Conservation (phyloP, 2,797 vertebrate species). For the Pampus argenteus region DNA sequence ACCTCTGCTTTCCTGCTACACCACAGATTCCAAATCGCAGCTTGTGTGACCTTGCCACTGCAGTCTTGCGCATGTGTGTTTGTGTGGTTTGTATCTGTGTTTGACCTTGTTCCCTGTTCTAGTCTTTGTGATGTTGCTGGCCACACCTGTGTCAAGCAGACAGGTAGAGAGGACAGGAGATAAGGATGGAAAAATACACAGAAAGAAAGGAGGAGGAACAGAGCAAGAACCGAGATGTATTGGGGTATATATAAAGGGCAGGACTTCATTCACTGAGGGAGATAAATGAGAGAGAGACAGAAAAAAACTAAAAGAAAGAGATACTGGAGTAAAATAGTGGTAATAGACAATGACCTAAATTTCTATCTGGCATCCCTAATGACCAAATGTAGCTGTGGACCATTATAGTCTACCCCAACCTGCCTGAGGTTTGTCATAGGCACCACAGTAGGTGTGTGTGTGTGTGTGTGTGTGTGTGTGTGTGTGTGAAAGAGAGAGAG, state of each 20-base stretch:
- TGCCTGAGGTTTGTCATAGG: constrained; percentile 37
- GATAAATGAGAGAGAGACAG: constrained; percentile 4
- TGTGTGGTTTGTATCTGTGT: constrained; percentile 25
- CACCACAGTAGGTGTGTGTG: constrained; percentile 43
- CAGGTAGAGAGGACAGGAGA: constrained; percentile 47
- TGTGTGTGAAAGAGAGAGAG: too few relatives aligned
- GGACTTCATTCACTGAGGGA: constrained; percentile 17
- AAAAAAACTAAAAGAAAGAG: constrained; percentile 4
- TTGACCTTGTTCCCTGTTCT: constrained; percentile 59
- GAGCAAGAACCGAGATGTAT: constrained; percentile 16
- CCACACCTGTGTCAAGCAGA: constrained; percentile 41
- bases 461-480: constrained; percentile 19
- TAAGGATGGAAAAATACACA: constrained; percentile 7
- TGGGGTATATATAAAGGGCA: constrained; percentile 8
- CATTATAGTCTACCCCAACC: constrained; percentile 26
- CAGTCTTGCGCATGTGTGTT: constrained; percentile 17
- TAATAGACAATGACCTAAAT: constrained; percentile 41
- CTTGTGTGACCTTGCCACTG: constrained; percentile 65
- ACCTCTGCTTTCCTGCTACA: constrained; percentile 26
- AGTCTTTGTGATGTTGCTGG: constrained; percentile 45
- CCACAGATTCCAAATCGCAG: constrained; percentile 48
- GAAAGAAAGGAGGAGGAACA: background rate
- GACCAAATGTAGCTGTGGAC: constrained; percentile 26
- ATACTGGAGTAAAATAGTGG: constrained; percentile 30
- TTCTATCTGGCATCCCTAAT: constrained; percentile 31